phyloP scores from a whole-genome alignment of 2,113 vertebrate genomes.

The Oxyura jamaicensis region DNA sequence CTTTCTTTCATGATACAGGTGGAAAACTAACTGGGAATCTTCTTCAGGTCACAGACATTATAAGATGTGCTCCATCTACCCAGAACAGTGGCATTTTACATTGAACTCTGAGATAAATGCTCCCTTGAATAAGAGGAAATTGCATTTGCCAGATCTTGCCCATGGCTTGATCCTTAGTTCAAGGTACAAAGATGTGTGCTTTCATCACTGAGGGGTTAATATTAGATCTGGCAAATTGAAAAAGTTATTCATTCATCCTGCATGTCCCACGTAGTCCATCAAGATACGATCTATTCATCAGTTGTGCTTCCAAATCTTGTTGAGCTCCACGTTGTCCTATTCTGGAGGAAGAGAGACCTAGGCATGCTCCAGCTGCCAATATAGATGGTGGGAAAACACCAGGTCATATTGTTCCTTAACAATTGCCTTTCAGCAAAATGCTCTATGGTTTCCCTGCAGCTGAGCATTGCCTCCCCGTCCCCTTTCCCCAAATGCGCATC shows the following conservation, averaged over 20 bases:
- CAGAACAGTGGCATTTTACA: neutral
- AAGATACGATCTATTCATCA: neutral
- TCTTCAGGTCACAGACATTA: neutral
- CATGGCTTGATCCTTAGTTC: neutral
- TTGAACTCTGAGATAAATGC: neutral
- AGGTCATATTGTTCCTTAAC: neutral
- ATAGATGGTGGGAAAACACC: neutral
- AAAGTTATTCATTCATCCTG: neutral
- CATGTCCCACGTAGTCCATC: neutral
- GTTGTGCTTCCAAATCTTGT: neutral
- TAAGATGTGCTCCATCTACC: neutral
- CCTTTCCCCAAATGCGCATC: neutral
- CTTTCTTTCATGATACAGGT: fast-evolving
- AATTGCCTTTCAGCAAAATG: neutral
- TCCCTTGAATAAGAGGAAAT: neutral
- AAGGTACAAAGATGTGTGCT: neutral
- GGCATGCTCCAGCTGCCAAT: fast-evolving
- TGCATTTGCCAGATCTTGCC: neutral
- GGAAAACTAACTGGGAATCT: neutral
- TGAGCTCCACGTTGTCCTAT: neutral
- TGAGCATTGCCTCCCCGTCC: neutral
- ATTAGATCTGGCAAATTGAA: neutral
- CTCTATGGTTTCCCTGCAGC: neutral
- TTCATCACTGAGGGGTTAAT: neutral
- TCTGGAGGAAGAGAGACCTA: neutral